Conservation (phyloP, 2,113 vertebrate genomes). For the Cheirogaleus medius region DNA sequence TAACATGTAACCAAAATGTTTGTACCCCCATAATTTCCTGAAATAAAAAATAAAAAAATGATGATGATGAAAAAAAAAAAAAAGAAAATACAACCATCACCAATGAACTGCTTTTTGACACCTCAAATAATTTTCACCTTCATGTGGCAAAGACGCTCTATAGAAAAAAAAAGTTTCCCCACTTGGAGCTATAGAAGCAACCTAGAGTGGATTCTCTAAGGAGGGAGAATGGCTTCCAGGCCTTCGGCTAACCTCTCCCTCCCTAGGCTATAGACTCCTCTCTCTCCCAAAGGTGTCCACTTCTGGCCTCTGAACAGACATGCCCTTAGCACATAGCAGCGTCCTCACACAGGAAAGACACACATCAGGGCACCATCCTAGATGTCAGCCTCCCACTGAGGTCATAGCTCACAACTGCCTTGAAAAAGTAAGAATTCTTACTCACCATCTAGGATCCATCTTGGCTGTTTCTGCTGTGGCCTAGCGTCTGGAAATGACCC, state of each 20-base stretch:
- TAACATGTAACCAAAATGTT: no score
- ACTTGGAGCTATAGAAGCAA: not conserved
- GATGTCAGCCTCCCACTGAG: not conserved
- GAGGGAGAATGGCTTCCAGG: not conserved
- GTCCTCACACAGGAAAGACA: not conserved
- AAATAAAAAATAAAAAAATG: no score
- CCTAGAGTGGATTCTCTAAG: not conserved
- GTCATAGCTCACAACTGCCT: not conserved
- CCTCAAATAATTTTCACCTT: not conserved
- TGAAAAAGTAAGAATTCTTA: not conserved
- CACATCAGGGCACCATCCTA: not conserved
- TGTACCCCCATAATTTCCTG: no score
- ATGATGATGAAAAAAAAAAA: no score
- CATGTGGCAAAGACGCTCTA: not conserved
- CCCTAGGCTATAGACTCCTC: no score
- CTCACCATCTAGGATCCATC: slow-evolving; percentile 57
- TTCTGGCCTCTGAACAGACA: not conserved
- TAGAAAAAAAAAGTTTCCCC: not conserved
- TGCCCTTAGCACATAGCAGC: not conserved
- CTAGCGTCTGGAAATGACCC: not conserved
- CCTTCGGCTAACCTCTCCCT: not conserved
- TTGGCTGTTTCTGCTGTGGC: not conserved
- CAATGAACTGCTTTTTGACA: not conserved
- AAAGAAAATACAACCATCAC: not conserved
- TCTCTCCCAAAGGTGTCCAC: not conserved